Base-by-base conservation (phyloP, 2,113 vertebrate genomes). In the Sminthopsis crassicaudata region DNA sequence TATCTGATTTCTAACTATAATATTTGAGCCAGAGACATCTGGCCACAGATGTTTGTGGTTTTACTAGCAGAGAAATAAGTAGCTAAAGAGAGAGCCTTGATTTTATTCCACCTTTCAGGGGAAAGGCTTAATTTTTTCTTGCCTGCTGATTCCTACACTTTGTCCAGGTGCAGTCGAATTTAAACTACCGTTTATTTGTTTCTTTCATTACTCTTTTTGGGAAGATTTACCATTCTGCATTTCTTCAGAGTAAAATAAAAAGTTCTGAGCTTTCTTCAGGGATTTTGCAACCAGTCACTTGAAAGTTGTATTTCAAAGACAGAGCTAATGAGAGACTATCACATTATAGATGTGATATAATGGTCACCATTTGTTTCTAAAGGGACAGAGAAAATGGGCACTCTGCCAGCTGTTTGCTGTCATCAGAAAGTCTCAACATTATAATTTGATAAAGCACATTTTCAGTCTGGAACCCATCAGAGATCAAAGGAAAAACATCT, bases 171-270 rank as follows among this genome's bases (percentile, higher is more conserved):
- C 57, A 96, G 84, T 96, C 95, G 93, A 96, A 97, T 97, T 97
- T 94, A 97, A 98, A 97, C 94, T 48, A 91, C 95, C 96, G 91
- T 95, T 97, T 98, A 95, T 97, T 97, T 94, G 26, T 97, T 98
- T 97, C 93, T 97, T 90, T 94, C 52, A 93, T 93, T 96, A 95
- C 93, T 96, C 92, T 96, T 95, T 96, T 91, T 96, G 55, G 93
- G 92, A 97, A 98, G 97, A 98, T 97, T 97, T 98, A 97, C 94
- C 7, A 42, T 94, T 92, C 46, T 6, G 0, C 50, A 57, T 95
- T 94, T 90, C 94, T 96, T 97, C 50, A 4, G 76, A 96, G 67
- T 89, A 97, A 97, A 97, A 97, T 46, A 95, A 97, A 96, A 98
- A 93, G 93, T 95, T 95, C 51, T 53, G 91, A 93, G 60, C 3